Evolutionary conservation across 2,113 vertebrate genomes (phyloP).

Genomic region (Semicossyphus pulcher): DNA sequence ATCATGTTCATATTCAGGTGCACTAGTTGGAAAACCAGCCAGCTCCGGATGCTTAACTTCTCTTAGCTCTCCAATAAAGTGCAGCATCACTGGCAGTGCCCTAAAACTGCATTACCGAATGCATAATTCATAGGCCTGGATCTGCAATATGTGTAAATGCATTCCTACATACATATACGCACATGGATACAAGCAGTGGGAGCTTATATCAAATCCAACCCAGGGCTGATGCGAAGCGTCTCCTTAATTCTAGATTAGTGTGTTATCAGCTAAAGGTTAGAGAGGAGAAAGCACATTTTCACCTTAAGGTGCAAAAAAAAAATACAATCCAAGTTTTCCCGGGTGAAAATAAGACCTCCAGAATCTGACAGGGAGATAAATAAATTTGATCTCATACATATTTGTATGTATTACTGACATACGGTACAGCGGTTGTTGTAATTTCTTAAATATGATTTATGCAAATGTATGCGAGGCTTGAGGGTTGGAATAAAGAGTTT

Average conservation of each 20-base stretch:
- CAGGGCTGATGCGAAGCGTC: constrained; percentile 35
- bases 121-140: constrained; percentile 66
- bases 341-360: constrained; percentile 10
- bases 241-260: constrained; percentile 53
- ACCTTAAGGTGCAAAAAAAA: constrained; percentile 39
- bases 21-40: constrained; percentile 35
- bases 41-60: constrained; percentile 47
- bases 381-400: background rate
- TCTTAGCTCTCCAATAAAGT: constrained; percentile 50
- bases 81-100: constrained; percentile 35
- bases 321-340: background rate
- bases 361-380: constrained; percentile 25
- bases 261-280: constrained; percentile 59
- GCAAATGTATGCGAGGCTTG: background rate
- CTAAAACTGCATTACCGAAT: constrained; percentile 54
- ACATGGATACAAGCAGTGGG: constrained; percentile 13
- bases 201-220: constrained; percentile 55
- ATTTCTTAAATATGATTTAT: background rate
- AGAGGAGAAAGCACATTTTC: constrained; percentile 29
- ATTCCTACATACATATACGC: constrained; percentile 42
- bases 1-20: constrained; percentile 5
- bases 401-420: background rate
- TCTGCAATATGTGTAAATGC: constrained; percentile 64
- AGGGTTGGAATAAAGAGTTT: background rate
- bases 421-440: background rate